Evolutionary conservation across 2,888 invertebrate species (phyloP).

Genomic region (Tuberolachnus salignus): DNA sequence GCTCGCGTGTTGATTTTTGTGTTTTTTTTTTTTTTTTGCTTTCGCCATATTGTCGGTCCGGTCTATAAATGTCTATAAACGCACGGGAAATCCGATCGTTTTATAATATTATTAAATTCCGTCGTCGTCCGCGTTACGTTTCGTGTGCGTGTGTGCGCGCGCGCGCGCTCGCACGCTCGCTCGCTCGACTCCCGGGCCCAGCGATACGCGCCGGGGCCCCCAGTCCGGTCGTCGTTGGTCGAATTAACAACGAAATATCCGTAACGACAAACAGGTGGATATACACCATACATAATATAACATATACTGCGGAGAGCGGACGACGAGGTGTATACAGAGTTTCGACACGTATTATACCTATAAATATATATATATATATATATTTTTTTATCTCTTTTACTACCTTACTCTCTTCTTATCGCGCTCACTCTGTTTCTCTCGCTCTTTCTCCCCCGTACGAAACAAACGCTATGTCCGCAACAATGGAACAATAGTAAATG

Average conservation of each 20-base stretch:
- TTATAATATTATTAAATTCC: no score
- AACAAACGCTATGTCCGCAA: no score
- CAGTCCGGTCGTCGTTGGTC: not conserved
- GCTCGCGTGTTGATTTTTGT: no score
- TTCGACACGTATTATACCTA: conserved; percentile 1
- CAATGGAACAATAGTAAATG: conserved; percentile 50
- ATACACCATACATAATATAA: not conserved
- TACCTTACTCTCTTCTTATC: no score
- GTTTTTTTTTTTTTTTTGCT: no score
- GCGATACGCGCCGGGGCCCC: conserved; percentile 9
- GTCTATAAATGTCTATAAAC: no score
- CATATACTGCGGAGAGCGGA: not conserved
- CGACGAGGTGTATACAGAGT: not conserved
- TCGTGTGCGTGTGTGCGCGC: not conserved
- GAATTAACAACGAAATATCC: conserved; percentile 43
- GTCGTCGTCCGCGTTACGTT: no score
- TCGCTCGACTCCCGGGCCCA: conserved; percentile 16
- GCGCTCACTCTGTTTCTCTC: not conserved
- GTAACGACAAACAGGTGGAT: conserved; percentile 43
- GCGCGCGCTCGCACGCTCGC: not conserved
- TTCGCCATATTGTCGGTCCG: no score
- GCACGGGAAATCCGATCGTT: no score
- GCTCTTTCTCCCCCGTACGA: not conserved
- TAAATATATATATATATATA: not conserved
- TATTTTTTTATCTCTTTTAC: not conserved